Evolutionary conservation across 2,888 invertebrate genomes (phyloP).

Genomic region (Patella caerulea): DNA sequence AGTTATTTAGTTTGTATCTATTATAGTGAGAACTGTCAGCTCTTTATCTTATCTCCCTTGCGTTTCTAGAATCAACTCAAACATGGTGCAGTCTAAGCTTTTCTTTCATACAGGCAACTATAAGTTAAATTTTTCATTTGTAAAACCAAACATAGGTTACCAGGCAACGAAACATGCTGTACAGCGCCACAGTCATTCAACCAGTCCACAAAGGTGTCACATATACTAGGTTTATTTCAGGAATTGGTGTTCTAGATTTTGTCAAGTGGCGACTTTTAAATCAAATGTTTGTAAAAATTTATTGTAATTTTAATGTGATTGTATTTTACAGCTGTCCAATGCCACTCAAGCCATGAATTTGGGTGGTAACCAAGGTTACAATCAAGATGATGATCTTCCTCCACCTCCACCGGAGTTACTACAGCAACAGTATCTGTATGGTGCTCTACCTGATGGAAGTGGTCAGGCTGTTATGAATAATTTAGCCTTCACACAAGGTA

Average conservation of each 20-base stretch:
- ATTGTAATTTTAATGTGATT: neutral
- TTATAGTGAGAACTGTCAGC: too few species aligned
- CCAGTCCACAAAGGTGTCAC: too few species aligned
- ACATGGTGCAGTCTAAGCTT: too few species aligned
- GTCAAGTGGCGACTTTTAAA: neutral
- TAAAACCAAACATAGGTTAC: too few species aligned
- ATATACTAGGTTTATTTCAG: neutral
- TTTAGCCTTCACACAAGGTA: conserved; percentile 48
- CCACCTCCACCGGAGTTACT: conserved; percentile 62
- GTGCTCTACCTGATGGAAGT: conserved; percentile 56
- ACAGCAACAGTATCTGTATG: conserved; percentile 64
- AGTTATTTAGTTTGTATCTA: too few species aligned
- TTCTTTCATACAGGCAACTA: too few species aligned
- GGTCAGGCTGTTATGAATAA: conserved; percentile 54
- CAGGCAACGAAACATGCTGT: too few species aligned
- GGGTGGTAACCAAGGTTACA: conserved; percentile 39
- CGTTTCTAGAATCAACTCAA: too few species aligned
- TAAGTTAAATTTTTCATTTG: too few species aligned
- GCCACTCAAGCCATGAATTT: conserved; percentile 48
- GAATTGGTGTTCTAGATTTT: neutral
- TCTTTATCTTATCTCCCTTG: too few species aligned
- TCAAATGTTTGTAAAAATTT: neutral
- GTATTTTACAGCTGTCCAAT: conserved; percentile 47
- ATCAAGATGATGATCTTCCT: conserved; percentile 39
- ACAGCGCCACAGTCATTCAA: too few species aligned